Base-by-base conservation (phyloP, 2,113 vertebrate genomes). In the Diphyllodes magnificus region DNA sequence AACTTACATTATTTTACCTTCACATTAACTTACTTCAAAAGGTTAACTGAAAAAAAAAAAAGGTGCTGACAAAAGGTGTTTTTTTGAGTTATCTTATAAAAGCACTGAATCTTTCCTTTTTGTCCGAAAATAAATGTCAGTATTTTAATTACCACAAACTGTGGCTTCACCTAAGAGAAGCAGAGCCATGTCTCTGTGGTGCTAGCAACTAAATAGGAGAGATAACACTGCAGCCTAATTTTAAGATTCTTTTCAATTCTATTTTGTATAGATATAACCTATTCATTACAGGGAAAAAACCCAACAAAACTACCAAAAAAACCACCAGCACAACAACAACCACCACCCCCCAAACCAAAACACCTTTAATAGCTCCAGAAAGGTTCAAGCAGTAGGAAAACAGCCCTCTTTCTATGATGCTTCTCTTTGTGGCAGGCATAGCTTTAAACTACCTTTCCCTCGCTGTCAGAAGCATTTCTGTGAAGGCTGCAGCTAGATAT, bases 31-130 rank as follows among this genome's bases (percentile, higher is more conserved):
- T 37, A 53, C 17, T 68, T 86, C 27, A 33, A 27, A 94, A 91
- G 64, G 12, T 47, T 57, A 61, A 39, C 35, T 76, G 75, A 13
- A 76, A 88, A 49, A 53, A 45, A 45, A 23, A 37, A 37, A 54
- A 14, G 35, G 7, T 66, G 44, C 64, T 77, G 23, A 44, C 22
- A 53, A 51, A 70, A 73, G 51, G 3, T 10, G 16, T 2, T 35
- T 63, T 63, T 65, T 53, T 70, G 18, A 47, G 15, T 53, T 86
- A 25, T 23, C 31, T 56, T 85, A 57, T 30, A 44, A 81, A 84
- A 81, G 10, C 31, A 75, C 25, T 33, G 31, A 78, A 22, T 71
- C 27, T 75, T 95, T 79, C 15, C 4, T 49, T 92, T 93, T 95
- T 65, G 39, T 83, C 42, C 53, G 68, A 72, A 93, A 89, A 78